Base-by-base conservation (phyloP, 2,888 invertebrate genomes). In the Allygus modestus region DNA sequence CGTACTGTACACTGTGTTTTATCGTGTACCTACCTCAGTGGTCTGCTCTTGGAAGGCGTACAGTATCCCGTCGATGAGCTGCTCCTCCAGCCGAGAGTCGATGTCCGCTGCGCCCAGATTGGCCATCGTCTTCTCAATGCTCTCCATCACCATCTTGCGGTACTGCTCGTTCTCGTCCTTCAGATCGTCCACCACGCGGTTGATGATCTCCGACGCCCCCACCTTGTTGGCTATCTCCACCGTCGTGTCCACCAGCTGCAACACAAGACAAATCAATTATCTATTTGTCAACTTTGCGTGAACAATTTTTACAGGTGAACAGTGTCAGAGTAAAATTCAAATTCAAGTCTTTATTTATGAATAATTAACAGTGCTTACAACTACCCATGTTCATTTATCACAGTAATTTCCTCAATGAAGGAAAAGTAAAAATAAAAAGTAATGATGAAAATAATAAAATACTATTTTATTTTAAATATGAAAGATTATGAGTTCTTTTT, bases 31-130 rank as follows among this genome's bases (percentile, higher is more conserved):
- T 89, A 95, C 96, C 93, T 99, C 99, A 17, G 99, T 99, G 1
- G 99, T 99, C 92, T 99, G 99, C 93, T 99, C 99, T 91, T 99
- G 99, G 93, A 99, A 99, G 86, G 99, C 99, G 90, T 99, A 99
- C 61, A 99, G 92, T 88, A 99, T 99, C 88, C 99, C 99, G 90
- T 99, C 99, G 90, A 99, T 99, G 43, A 99, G 94, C 89, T 99
- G 99, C 91, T 99, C 99, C 90, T 99, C 99, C 1, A 99, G 92
- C 65, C 99, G 94, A 0, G 98, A 98, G 91, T 99, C 99, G 81
- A 99, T 98, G 89, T 99, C 99, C 0, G 98, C 97, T 0, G 99
- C 98, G 23, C 99, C 99, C 86, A 99, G 92, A 91, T 98, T 98
- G 2, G 97, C 97, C 94, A 99, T 97, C 84, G 99, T 98, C 91